Percentiles rank a stretch among this genome's conserved stretches.
Evolutionary conservation across 2,113 vertebrate species (phyloP).

Genomic region (Macrotus californicus): DNA sequence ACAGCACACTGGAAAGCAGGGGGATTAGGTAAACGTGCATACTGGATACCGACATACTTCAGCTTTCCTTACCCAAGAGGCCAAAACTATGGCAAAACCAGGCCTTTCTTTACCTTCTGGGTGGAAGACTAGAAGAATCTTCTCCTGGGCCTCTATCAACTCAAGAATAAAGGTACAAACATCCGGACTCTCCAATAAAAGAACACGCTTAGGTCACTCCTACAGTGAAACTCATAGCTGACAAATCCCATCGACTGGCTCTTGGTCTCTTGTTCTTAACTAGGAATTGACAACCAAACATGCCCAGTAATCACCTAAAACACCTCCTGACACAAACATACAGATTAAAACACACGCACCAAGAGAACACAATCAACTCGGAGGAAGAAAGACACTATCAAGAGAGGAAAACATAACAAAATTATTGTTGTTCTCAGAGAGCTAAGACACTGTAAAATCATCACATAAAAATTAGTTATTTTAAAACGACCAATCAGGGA

Average conservation of each 20-base stretch:
- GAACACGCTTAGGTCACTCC: not conserved
- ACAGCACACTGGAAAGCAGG: not conserved
- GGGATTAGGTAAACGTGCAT: not conserved
- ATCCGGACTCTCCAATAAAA: not conserved
- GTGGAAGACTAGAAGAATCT: not conserved
- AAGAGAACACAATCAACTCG: not conserved
- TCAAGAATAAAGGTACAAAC: not conserved
- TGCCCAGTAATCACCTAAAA: not conserved
- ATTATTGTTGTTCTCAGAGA: constrained; percentile 7
- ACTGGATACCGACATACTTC: not conserved
- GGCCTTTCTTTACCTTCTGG: not conserved
- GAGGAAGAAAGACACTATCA: not conserved
- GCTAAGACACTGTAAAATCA: not conserved
- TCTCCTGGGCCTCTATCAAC: not conserved
- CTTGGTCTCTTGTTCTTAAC: not conserved
- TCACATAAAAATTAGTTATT: not conserved
- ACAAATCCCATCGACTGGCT: not conserved
- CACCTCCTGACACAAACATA: not conserved
- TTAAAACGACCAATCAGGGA: not conserved
- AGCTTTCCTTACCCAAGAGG: not conserved
- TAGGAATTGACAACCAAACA: not conserved
- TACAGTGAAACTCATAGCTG: not conserved
- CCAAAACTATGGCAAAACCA: not conserved
- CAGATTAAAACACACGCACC: not conserved
- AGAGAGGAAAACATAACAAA: not conserved